phyloP scores from a whole-genome alignment of 30 jellyfish, hydroid and myxozoan genomes.

The Chironex yamaguchii region DNA sequence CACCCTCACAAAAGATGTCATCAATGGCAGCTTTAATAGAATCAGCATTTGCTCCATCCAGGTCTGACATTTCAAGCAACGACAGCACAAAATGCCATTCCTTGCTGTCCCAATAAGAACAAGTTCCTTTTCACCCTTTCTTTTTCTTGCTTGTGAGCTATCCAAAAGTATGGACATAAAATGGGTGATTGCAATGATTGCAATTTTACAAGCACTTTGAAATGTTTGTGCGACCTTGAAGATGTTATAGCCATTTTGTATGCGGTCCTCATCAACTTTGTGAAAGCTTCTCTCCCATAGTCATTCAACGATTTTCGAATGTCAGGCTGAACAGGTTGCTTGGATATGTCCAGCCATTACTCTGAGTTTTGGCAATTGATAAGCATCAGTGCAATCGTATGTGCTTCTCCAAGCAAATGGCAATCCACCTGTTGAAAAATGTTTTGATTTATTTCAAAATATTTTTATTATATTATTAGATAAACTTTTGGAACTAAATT shows the following conservation, averaged over 20 bases:
- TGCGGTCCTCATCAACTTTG: conserved; percentile 47
- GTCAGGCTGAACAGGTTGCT: conserved; percentile 51
- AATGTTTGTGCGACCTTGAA: conserved; percentile 42
- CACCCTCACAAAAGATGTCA: conserved; percentile 40
- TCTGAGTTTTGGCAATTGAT: conserved; percentile 12
- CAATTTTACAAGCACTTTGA: conserved; percentile 45
- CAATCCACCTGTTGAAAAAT: conserved; percentile 30
- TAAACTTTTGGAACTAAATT: too few species aligned
- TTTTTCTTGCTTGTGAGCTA: conserved; percentile 66
- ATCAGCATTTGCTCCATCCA: conserved; percentile 64
- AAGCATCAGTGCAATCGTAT: conserved; percentile 43
- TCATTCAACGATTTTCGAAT: conserved; percentile 12
- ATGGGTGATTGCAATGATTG: conserved; percentile 14
- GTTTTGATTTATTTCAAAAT: too few species aligned
- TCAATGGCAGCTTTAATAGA: conserved; percentile 52
- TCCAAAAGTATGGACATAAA: conserved; percentile 65
- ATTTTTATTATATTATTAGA: too few species aligned
- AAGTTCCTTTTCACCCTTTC: conserved; percentile 57
- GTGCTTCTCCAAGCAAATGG: conserved; percentile 51
- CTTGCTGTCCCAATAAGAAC: conserved; percentile 47
- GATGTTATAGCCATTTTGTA: conserved; percentile 55
- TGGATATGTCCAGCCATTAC: conserved; percentile 9
- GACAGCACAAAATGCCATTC: conserved; percentile 70
- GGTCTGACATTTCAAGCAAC: conserved; percentile 58
- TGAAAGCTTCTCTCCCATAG: conserved; percentile 14